Evolutionary conservation across 2,888 invertebrate species (phyloP).

Genomic region (Phlogophora meticulosa): DNA sequence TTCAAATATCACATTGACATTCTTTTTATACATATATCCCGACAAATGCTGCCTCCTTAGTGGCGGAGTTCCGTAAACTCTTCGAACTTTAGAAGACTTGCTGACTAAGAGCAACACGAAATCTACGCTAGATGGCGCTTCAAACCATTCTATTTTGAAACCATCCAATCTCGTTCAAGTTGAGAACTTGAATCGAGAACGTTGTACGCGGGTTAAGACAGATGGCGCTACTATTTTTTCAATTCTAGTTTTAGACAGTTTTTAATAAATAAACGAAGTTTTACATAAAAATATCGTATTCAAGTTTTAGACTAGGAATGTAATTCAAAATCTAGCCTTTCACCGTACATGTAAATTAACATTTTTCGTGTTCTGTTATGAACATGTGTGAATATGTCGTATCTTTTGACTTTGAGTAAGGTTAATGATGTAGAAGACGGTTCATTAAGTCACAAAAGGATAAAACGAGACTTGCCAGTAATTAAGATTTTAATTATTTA

Average conservation of each 20-base stretch:
- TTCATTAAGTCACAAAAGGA: constrained; percentile 63
- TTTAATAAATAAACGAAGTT: too few species aligned
- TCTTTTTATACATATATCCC: not conserved
- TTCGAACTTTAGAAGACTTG: constrained; percentile 1
- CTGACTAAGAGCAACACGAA: constrained; percentile 4
- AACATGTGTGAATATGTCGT: constrained; percentile 6
- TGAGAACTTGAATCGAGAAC: constrained; percentile 26
- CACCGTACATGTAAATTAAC: not conserved
- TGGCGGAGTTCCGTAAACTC: constrained; percentile 31
- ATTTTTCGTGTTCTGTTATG: not conserved
- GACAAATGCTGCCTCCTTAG: constrained; percentile 18
- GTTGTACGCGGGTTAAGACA: constrained; percentile 10
- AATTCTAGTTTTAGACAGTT: constrained; percentile 1
- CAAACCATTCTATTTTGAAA: constrained; percentile 3
- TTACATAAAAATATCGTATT: too few species aligned
- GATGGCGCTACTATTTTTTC: constrained; percentile 35
- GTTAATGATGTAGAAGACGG: constrained; percentile 65
- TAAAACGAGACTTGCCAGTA: constrained; percentile 44
- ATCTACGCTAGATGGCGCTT: constrained; percentile 56
- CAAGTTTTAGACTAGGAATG: too few species aligned
- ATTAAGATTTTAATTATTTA: constrained; percentile 58
- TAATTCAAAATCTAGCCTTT: not conserved
- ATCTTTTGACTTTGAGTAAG: constrained; percentile 53
- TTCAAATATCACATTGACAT: not conserved
- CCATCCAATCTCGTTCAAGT: constrained; percentile 6